Base-by-base conservation (phyloP, 2,113 vertebrate genomes). In the Xenopus tropicalis region DNA sequence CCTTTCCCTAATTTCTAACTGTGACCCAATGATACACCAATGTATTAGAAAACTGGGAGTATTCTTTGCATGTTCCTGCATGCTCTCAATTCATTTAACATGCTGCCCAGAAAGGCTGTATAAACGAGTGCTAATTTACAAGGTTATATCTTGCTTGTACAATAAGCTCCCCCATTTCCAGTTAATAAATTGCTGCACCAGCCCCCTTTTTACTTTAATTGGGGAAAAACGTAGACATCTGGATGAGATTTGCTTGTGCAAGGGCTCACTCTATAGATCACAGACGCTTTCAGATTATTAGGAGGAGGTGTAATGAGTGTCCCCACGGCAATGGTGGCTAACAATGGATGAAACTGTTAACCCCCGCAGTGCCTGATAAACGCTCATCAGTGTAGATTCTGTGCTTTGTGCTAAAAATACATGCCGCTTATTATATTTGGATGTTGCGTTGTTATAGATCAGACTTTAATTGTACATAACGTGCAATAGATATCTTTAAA, bases 211-310 rank as follows among this genome's bases (percentile, higher is more conserved):
- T 51, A 48, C 64, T 74, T 74, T 74, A 74, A 74, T 74, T 74
- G 72, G 72, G 72, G 65, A 19, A 67, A 67, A 74, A 63, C 37
- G 17, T 21, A 61, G 72, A 67, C 72, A 74, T 74, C 72, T 74
- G 72, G 63, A 61, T 61, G 72, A 74, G 56, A 74, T 74, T 74
- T 74, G 63, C 72, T 61, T 46, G 72, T 61, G 64, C 72, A 61
- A 67, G 66, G 56, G 64, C 72, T 74, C 72, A 74, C 72, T 74
- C 72, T 74, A 74, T 74, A 74, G 72, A 74, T 74, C 72, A 74
- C 56, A 74, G 64, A 74, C 56, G 66, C 64, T 48, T 67, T 74
- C 44, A 67, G 21, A 74, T 67, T 67, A 74, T 74, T 74, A 74
- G 42, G 63, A 56, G 48, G 72, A 74, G 64, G 64, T 74, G 64